A percentile compares a stretch with the other conserved stretches of the same genome.
Evolutionary conservation across 2,113 vertebrate genomes (phyloP).

Genomic region (Bubo scandiacus): DNA sequence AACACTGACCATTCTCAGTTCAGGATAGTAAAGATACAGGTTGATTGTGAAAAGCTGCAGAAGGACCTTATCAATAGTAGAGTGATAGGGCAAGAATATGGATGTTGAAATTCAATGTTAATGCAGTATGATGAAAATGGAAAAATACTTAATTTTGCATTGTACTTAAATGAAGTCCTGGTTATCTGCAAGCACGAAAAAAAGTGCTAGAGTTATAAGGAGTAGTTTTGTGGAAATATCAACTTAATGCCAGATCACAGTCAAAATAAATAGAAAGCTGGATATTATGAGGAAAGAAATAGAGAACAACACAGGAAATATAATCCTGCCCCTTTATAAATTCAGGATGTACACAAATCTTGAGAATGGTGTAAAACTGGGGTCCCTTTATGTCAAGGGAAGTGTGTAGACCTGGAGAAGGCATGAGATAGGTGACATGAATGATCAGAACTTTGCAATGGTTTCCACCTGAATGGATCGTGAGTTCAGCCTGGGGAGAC

Average conservation of each 20-base stretch:
- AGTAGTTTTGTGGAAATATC: neutral
- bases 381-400: neutral
- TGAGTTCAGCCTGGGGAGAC: neutral
- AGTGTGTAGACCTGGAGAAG: neutral
- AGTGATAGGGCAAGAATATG: neutral
- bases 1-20: neutral
- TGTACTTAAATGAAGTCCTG: neutral
- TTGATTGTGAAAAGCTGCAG: neutral
- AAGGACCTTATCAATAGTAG: neutral
- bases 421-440: neutral
- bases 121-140: neutral
- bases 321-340: neutral
- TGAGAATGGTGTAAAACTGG: neutral
- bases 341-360: neutral
- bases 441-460: neutral
- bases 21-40: neutral
- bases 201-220: neutral
- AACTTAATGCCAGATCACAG: neutral
- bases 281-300: neutral
- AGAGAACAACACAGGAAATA: neutral
- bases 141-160: neutral
- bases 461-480: fast-evolving
- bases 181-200: neutral
- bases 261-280: neutral
- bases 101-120: neutral